Conservation (phyloP, 2,888 invertebrate species). For the Agrotis clavis region DNA sequence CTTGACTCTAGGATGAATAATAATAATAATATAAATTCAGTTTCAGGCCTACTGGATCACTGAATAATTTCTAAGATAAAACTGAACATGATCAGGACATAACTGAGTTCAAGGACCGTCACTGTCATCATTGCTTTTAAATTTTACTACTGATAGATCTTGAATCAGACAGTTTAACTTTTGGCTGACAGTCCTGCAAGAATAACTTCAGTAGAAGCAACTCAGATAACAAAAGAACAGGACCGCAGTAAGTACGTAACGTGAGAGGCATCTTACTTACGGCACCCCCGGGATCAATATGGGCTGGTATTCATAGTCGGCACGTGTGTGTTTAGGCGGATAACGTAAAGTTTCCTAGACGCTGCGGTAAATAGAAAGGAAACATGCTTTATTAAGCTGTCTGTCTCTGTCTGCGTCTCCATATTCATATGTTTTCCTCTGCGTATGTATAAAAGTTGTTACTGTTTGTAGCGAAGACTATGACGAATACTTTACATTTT, state of each 20-base stretch:
- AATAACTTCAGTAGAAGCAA: slow-evolving; percentile 13
- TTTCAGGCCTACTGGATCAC: neutral
- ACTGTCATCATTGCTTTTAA: too few relatives aligned
- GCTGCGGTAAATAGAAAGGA: slow-evolving; percentile 32
- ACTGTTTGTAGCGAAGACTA: neutral
- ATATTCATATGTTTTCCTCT: neutral
- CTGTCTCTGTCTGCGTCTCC: neutral
- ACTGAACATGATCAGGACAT: too few relatives aligned
- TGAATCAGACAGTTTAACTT: too few relatives aligned
- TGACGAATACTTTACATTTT: too few relatives aligned
- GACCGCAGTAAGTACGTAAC: slow-evolving; percentile 6
- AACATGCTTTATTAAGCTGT: neutral
- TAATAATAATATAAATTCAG: too few relatives aligned
- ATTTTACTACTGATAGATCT: too few relatives aligned
- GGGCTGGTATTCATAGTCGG: slow-evolving; percentile 42
- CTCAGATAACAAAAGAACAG: slow-evolving; percentile 25
- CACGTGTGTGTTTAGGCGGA: slow-evolving; percentile 48
- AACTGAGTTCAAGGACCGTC: too few relatives aligned
- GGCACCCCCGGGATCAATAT: slow-evolving; percentile 43
- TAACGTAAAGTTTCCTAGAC: slow-evolving; percentile 27
- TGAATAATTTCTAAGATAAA: neutral
- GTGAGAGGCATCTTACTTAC: slow-evolving; percentile 17
- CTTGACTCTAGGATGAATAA: slow-evolving; percentile 4
- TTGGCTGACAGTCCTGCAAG: neutral
- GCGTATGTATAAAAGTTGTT: neutral